Percentiles rank a stretch among this genome's conserved stretches.
phyloP scores from a whole-genome alignment of 2,797 vertebrate species.

The Sebastes matsubarae region DNA sequence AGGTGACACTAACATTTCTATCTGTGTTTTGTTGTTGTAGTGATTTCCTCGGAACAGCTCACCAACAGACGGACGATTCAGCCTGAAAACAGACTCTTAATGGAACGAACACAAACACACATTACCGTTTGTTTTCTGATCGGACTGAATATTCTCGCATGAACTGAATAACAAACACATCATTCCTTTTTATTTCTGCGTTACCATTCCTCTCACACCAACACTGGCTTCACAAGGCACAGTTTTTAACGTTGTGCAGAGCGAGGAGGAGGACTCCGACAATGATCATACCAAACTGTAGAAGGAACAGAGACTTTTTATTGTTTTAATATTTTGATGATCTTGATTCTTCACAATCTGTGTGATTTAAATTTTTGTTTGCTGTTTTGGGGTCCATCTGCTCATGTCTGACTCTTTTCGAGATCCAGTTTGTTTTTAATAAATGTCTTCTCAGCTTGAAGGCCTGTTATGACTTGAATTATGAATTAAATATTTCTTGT shows the following conservation, averaged over 20 bases:
- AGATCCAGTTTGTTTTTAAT: neutral
- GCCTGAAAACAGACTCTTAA: neutral
- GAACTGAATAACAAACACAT: neutral
- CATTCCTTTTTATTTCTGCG: neutral
- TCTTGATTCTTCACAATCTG: neutral
- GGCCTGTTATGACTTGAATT: slow-evolving; percentile 63
- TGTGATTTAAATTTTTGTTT: neutral
- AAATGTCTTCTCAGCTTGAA: slow-evolving; percentile 7
- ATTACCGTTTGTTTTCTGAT: neutral
- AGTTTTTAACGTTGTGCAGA: neutral
- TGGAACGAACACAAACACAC: neutral
- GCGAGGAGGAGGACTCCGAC: neutral
- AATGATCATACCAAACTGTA: neutral
- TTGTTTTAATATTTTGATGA: neutral
- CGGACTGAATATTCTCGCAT: neutral
- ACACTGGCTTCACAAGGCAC: neutral
- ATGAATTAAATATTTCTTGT: slow-evolving; percentile 54
- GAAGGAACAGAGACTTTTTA: neutral
- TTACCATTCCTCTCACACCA: neutral
- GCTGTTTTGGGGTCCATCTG: neutral
- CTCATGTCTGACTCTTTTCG: neutral
- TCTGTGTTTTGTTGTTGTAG: slow-evolving; percentile 33
- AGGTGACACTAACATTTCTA: neutral
- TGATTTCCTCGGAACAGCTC: slow-evolving; percentile 54
- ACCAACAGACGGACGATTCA: neutral